These are phyloP conservation scores for Rhopalosiphum nymphaeae DNA, from an alignment of 2,888 invertebrate genomes.

Conservation along the genomic window DNA sequence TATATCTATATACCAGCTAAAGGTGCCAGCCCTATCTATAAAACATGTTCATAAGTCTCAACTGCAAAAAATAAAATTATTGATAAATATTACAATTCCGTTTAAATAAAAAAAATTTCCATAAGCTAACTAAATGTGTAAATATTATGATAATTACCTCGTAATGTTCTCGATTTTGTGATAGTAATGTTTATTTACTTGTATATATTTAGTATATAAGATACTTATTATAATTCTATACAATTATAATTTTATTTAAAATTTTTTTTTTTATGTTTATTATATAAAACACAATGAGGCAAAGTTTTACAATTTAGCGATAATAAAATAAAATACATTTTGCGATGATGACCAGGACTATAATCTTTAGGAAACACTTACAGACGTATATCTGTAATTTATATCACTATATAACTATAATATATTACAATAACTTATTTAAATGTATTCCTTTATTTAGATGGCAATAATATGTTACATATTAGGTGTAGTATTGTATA, in stretches of 20 bases:
- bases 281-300: background rate
- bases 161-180: background rate
- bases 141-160: background rate
- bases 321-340: background rate
- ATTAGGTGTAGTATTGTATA: background rate
- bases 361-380: background rate
- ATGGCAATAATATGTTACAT: background rate
- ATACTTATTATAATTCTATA: background rate
- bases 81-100: background rate
- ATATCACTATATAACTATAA: background rate
- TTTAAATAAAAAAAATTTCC: background rate
- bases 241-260: background rate
- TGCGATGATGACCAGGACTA: background rate
- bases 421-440: background rate
- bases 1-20: background rate
- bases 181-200: background rate
- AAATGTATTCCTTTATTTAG: background rate
- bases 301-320: background rate
- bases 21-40: background rate
- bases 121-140: background rate
- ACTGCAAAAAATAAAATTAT: background rate
- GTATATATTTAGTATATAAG: background rate
- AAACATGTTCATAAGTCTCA: background rate
- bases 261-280: background rate
- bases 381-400: background rate